Evolutionary conservation across 2,113 vertebrate genomes (phyloP).

Genomic region (Callospermophilus lateralis): DNA sequence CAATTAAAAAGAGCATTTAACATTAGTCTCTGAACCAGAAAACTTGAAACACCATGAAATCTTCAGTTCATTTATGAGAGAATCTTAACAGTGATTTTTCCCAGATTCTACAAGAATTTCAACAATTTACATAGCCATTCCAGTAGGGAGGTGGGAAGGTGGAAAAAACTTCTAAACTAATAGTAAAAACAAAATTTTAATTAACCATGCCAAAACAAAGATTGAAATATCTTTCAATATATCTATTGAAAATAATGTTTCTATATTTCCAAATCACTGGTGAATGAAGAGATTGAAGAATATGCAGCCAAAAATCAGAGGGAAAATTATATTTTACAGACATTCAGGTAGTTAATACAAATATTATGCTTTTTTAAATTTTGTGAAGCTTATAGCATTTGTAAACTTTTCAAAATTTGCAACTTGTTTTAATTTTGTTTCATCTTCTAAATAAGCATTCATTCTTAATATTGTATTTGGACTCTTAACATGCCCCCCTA

Average conservation of each 20-base stretch:
- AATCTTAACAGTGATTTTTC: background rate
- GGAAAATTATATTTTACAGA: background rate
- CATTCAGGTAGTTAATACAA: background rate
- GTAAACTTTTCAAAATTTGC: background rate
- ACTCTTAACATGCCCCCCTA: background rate
- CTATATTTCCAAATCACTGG: constrained; percentile 41
- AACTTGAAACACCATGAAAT: constrained; percentile 19
- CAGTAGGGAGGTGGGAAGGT: background rate
- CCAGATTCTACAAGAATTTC: constrained; percentile 16
- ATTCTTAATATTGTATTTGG: constrained; percentile 25
- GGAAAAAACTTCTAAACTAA: background rate
- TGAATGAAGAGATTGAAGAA: background rate
- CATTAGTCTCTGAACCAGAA: background rate
- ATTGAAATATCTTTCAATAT: background rate
- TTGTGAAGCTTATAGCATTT: background rate
- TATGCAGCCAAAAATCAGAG: background rate
- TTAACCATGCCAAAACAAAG: constrained; percentile 16
- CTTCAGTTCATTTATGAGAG: background rate
- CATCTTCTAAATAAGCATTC: background rate
- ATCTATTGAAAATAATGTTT: background rate
- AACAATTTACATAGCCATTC: background rate
- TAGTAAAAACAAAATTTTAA: constrained; percentile 36
- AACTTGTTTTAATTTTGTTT: constrained; percentile 25
- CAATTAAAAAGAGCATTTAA: background rate
- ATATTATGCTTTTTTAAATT: background rate